These are phyloP conservation scores for Cheirogaleus major DNA, from an alignment of 2,797 vertebrate species.

Conservation along the genomic window DNA sequence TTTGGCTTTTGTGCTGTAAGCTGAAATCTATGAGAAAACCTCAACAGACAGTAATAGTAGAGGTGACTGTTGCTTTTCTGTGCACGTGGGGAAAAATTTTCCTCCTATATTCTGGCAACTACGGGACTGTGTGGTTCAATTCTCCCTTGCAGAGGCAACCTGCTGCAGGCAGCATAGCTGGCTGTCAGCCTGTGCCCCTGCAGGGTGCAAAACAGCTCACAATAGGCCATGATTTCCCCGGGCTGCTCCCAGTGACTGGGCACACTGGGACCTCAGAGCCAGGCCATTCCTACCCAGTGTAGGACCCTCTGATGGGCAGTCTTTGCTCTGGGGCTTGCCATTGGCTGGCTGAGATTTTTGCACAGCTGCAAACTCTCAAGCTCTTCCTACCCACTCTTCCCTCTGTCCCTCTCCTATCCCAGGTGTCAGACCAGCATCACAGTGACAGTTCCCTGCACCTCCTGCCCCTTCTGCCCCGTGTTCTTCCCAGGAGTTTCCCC, in stretches of 20 bases:
- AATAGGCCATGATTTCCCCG: not conserved
- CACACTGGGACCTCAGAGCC: not conserved
- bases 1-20: not conserved
- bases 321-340: not conserved
- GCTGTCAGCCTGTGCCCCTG: not conserved
- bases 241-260: not conserved
- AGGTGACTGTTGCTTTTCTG: not conserved
- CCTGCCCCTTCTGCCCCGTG: not conserved
- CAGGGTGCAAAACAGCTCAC: not conserved
- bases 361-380: not conserved
- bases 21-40: not conserved
- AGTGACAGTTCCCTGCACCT: not conserved
- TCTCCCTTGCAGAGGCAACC: not conserved
- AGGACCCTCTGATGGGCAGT: not conserved
- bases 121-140: not conserved
- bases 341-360: not conserved
- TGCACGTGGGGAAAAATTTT: not conserved
- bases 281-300: not conserved
- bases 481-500: not conserved
- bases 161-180: not conserved
- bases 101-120: not conserved
- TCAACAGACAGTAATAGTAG: not conserved
- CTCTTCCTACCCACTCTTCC: not conserved
- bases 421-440: not conserved
- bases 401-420: not conserved